Evolutionary conservation across 2,113 vertebrate genomes (phyloP), one percentile per base, ranked within the genome.

Genomic region (Myodes glareolus): DNA sequence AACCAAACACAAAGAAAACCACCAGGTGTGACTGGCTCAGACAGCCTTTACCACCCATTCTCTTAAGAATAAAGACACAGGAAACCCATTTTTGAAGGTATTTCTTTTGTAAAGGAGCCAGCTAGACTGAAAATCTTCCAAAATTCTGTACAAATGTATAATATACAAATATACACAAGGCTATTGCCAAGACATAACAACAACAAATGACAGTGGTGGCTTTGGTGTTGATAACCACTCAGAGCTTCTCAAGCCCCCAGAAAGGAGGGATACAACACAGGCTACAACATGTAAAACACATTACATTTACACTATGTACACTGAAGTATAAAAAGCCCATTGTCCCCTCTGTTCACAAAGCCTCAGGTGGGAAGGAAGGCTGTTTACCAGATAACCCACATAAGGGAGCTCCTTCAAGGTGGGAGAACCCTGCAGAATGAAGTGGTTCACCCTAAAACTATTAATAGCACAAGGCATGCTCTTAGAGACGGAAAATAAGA

Each of bases 111-210:
- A 99, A 99, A 98, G 98, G 97, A 98, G 98, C 98, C 98, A 98
- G 98, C 98, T 98, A 98, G 98, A 98, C 98, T 98, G 98, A 98
- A 98, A 98, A 98, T 98, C 97, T 99, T 99, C 98, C 98, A 99
- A 99, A 99, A 99, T 97, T 98, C 98, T 99, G 98, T 99, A 99
- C 98, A 99, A 99, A 99, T 98, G 98, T 98, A 73, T 98, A 99
- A 99, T 97, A 98, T 99, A 99, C 98, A 99, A 99, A 99, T 99
- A 98, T 99, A 99, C 98, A 99, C 96, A 97, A 98, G 98, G 98
- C 90, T 98, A 98, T 68, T 98, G 97, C 6, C 98, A 96, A 98
- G 91, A 98, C 96, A 98, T 97, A 98, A 98, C 94, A 61, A 99
- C 92, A 63, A 99, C 97, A 95, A 96, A 98, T 55, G 82, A 98